Evolutionary conservation across 2,888 invertebrate genomes (phyloP).

Genomic region (Hirtodrosophila duncani): DNA sequence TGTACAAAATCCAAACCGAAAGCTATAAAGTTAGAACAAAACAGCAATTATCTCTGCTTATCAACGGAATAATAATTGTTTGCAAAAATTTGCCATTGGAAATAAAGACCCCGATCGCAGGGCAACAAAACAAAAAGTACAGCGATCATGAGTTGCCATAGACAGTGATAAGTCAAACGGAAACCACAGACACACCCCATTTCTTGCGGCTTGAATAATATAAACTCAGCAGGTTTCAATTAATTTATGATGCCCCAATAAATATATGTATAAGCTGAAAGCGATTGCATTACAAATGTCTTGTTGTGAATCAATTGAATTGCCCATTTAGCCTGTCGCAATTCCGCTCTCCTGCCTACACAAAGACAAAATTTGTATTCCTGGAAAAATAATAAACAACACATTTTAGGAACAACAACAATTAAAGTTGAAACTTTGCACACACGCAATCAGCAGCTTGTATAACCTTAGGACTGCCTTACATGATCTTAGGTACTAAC

Average conservation of each 20-base stretch:
- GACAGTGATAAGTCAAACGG: constrained; percentile 13
- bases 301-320: too few species aligned
- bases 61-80: background rate
- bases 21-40: background rate
- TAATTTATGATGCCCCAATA: constrained; percentile 20
- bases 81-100: too few species aligned
- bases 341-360: too few species aligned
- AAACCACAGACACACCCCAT: constrained; percentile 33
- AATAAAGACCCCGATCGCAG: too few species aligned
- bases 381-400: constrained; percentile 13
- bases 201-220: constrained; percentile 10
- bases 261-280: constrained; percentile 6
- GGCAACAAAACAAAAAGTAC: background rate
- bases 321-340: constrained; percentile 25
- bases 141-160: background rate
- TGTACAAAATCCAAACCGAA: background rate
- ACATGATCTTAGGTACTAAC: too few species aligned
- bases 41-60: background rate
- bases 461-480: too few species aligned
- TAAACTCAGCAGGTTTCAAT: constrained; percentile 11
- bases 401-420: constrained; percentile 9
- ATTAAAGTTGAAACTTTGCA: too few species aligned
- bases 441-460: too few species aligned
- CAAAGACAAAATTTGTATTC: too few species aligned
- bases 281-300: background rate